Evolutionary conservation across 2,888 invertebrate genomes (phyloP).

Genomic region (Miltochrista miniata): DNA sequence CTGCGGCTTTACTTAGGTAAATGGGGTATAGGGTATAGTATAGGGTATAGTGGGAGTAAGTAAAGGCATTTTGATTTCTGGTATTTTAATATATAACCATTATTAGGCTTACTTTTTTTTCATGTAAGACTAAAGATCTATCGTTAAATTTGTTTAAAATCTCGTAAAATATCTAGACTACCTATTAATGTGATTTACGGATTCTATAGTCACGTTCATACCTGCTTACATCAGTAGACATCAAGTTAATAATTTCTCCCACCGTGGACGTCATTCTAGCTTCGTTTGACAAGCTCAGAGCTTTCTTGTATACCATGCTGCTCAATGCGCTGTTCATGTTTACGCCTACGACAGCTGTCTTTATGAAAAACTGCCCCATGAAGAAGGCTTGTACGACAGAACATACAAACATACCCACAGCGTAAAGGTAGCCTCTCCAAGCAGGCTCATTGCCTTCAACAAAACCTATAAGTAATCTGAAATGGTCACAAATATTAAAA

Average conservation of each 20-base stretch:
- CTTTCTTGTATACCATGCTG: constrained; percentile 91
- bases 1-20: too few species aligned
- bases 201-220: constrained; percentile 13
- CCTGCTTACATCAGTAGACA: constrained; percentile 93
- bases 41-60: too few species aligned
- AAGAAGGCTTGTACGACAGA: constrained; percentile 90
- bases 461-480: constrained; percentile 86
- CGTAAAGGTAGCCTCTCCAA: constrained; percentile 93
- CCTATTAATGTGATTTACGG: neutral
- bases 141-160: too few species aligned
- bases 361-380: constrained; percentile 92
- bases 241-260: constrained; percentile 93
- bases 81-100: too few species aligned
- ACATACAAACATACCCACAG: constrained; percentile 86
- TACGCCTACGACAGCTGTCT: constrained; percentile 92
- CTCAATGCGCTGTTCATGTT: constrained; percentile 91
- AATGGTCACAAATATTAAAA: neutral
- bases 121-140: too few species aligned
- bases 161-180: neutral
- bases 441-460: constrained; percentile 80
- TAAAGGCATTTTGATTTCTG: too few species aligned
- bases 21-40: too few species aligned
- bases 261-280: constrained; percentile 89
- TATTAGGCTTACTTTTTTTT: too few species aligned
- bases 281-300: constrained; percentile 87